Base-by-base conservation (phyloP, 2,888 invertebrate genomes). In the Melinaea marsaeus region DNA sequence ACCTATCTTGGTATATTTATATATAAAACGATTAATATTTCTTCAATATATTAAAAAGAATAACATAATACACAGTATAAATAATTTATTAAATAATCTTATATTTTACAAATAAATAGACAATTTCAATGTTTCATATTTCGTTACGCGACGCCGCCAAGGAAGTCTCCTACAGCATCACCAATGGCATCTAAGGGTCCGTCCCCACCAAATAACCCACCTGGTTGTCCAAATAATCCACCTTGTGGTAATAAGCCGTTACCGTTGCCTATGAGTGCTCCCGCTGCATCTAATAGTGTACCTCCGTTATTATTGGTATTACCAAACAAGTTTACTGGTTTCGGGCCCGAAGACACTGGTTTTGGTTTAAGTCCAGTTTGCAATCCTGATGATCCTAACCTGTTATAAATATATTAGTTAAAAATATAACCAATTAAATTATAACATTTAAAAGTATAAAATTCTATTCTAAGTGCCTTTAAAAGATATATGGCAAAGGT, bases 281-380 rank as follows among this genome's bases (percentile, higher is more conserved):
- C 77, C 66, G 69, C 77, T 55, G 72, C 71, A 46, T 68, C 70
- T 35, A 72, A 46, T 55, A 72, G 62, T 22, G 69, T 80, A 37
- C 82, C 85, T 48, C 75, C 75, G 48, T 81, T 78, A 58, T 75
- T 77, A 46, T 80, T 74, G 59, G 77, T 77, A 61, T 74, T 85
- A 42, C 89, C 87, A 70, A 84, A 90, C 6, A 91, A 76, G 71
- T 71, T 89, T 4, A 88, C 78, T 47, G 90, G 86, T 57, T 81
- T 80, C 2, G 90, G 90, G 4, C 86, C 89, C 22, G 84, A 78
- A 56, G 85, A 83, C 55, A 82, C 75, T 45, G 89, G 90, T 68
- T 88, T 86, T 2, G 90, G 91, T 69, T 89, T 90, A 55, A 88
- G 74, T 2, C 90, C 90, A n/a, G 88, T 85, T 73, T 88, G 83